Percentiles rank a stretch among this genome's conserved stretches.
Conservation (phyloP, 2,888 invertebrate genomes). For the Thera britannica region DNA sequence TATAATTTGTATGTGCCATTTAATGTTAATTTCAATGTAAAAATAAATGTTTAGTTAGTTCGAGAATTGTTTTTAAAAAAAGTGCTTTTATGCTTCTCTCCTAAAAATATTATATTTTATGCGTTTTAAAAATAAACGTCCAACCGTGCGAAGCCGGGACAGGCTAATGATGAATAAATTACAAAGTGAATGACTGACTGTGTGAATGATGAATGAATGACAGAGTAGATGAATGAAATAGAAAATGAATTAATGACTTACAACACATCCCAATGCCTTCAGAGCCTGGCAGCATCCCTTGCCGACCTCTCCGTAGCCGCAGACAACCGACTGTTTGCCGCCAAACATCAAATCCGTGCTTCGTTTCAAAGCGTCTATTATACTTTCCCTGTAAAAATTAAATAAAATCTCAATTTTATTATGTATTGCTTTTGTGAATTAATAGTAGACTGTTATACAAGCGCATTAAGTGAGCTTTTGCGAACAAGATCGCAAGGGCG, state of each 20-base stretch:
- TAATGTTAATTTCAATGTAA: too few species aligned
- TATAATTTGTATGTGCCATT: too few species aligned
- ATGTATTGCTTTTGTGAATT: too few species aligned
- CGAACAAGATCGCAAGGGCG: too few species aligned
- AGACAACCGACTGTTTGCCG: slow-evolving; percentile 97
- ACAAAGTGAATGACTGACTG: background rate
- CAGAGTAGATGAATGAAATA: background rate
- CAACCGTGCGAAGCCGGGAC: too few species aligned
- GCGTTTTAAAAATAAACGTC: too few species aligned
- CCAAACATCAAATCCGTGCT: slow-evolving; percentile 99
- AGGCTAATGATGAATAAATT: background rate
- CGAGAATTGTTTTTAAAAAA: too few species aligned
- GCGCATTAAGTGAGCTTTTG: too few species aligned
- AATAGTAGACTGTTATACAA: too few species aligned
- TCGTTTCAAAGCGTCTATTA: slow-evolving; percentile 89
- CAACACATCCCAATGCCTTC: slow-evolving; percentile 97
- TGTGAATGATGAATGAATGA: background rate
- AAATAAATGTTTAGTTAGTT: too few species aligned
- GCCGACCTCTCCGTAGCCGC: slow-evolving; percentile 98
- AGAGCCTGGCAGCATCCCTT: slow-evolving; percentile 98
- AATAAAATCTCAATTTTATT: background rate
- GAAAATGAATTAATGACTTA: slow-evolving; percentile 74
- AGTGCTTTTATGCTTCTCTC: too few species aligned
- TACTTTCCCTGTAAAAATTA: slow-evolving; percentile 69
- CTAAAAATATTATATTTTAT: too few species aligned